Base-by-base conservation (phyloP, 1,140 invertebrate species). In the Anastrepha ludens region DNA sequence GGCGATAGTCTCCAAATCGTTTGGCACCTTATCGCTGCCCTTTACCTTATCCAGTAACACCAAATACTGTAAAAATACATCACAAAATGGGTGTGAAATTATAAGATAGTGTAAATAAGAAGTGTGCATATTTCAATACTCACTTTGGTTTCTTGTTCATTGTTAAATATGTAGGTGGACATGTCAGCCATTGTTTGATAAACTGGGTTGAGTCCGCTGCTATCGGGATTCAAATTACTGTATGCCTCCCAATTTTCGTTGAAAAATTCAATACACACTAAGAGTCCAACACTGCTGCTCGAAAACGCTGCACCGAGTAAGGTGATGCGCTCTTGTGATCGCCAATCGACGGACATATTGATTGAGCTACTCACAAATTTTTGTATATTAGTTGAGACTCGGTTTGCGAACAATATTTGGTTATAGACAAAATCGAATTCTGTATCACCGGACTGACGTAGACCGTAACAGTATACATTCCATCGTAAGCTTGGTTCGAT, bases 341-440 rank as follows among this genome's bases (percentile, higher is more conserved):
- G 89, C 65, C 93, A 60, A 44, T 88, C 70, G 17, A 90, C 90
- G 11, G 4, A 50, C 20, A 59, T 0, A 55, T 91, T 90, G 88
- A 92, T 91, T 50, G 91, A 91, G 87, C 91, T 93, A 55, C 85
- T 58, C 9, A 93, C 88, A 59, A 91, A 93, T 87, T 91, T 91
- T 17, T 89, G 58, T 70, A n/a, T n/a, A n/a, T n/a, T n/a, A 93
- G 44, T 17, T 90, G 91, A 0, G 62, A 62, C 5, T 87, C 47
- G 9, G 95, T 91, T 87, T 91, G 89, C 1, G 91, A 65, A 88
- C 55, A 94, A 89, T 89, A 96, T 96, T 74, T 94, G 90, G 3
- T 95, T 88, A 92, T 95, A 95, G 3, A 96, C 93, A 91, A 95
- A 96, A 85, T 96, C 91, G 94, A 96, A 97, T 85, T 96, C 95